Conservation (phyloP, 2,888 invertebrate genomes). For the Drosophila pseudotalamancana region DNA sequence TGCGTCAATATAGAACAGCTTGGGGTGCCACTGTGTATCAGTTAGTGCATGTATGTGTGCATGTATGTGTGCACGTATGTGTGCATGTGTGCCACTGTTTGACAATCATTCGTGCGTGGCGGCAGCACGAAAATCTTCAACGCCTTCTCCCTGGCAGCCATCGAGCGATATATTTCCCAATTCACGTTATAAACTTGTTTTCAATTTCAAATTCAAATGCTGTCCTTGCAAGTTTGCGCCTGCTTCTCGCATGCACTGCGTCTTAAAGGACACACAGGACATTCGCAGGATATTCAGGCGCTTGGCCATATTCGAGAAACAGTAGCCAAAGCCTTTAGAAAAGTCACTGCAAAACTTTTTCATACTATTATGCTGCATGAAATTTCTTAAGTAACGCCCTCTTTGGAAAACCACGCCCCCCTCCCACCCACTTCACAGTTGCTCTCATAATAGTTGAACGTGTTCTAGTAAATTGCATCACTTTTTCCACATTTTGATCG, state of each 20-base stretch:
- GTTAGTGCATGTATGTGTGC: neutral
- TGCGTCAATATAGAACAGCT: constrained; percentile 58
- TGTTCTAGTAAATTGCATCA: constrained; percentile 62
- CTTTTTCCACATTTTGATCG: constrained; percentile 62
- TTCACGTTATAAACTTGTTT: constrained; percentile 75
- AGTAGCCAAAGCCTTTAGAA: constrained; percentile 41
- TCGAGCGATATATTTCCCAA: constrained; percentile 62
- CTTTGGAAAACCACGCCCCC: neutral
- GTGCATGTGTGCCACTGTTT: constrained; percentile 15
- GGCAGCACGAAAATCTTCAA: constrained; percentile 34
- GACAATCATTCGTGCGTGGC: constrained; percentile 65
- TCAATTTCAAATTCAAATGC: constrained; percentile 75
- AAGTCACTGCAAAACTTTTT: constrained; percentile 45
- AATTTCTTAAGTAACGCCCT: constrained; percentile 33
- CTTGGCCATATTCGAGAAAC: constrained; percentile 31
- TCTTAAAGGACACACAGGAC: constrained; percentile 6
- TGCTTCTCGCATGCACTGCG: constrained; percentile 7
- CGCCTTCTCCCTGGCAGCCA: neutral
- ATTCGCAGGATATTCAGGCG: constrained; percentile 17
- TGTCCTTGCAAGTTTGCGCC: constrained; percentile 54
- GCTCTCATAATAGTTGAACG: constrained; percentile 37
- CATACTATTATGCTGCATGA: constrained; percentile 17
- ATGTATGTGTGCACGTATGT: neutral
- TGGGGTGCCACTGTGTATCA: constrained; percentile 14
- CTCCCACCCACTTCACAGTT: neutral